phyloP scores from a whole-genome alignment of 64 coral and sea anemone species.

The Pachyseris speciosa region DNA sequence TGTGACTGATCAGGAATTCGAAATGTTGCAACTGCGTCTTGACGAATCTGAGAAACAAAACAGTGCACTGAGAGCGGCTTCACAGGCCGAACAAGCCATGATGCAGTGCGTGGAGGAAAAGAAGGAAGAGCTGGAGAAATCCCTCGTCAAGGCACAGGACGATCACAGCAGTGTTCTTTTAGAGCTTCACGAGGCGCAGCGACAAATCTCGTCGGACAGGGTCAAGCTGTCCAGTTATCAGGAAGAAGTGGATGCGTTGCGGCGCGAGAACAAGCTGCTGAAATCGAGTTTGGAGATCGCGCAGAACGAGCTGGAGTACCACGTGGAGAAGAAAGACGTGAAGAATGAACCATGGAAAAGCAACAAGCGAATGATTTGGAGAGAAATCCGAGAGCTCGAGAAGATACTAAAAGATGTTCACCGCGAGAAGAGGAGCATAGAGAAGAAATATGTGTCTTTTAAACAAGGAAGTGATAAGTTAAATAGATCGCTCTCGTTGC shows the following conservation, averaged over 20 bases:
- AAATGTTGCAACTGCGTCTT: conserved; percentile 65
- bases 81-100: conserved; percentile 84
- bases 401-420: conserved; percentile 93
- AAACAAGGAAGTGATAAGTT: conserved; percentile 65
- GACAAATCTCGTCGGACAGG: conserved; percentile 74
- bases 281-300: conserved; percentile 85
- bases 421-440: conserved; percentile 84
- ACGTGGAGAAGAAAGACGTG: conserved; percentile 42
- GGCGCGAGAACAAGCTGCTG: conserved; percentile 75
- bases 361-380: conserved; percentile 90
- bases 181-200: conserved; percentile 82
- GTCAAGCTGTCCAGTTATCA: conserved; percentile 83
- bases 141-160: conserved; percentile 61
- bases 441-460: conserved; percentile 91
- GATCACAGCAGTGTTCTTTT: conserved; percentile 62
- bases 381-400: conserved; percentile 89
- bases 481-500: conserved; percentile 44
- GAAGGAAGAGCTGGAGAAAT: conserved; percentile 74
- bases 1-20: conserved; percentile 56
- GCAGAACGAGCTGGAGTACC: conserved; percentile 77
- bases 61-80: conserved; percentile 51
- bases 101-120: conserved; percentile 79
- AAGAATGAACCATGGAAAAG: conserved; percentile 57
- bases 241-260: conserved; percentile 83
- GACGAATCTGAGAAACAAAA: conserved; percentile 80